Evolutionary conservation across 2,888 invertebrate genomes (phyloP).

Genomic region (Ectropis crepuscularia): DNA sequence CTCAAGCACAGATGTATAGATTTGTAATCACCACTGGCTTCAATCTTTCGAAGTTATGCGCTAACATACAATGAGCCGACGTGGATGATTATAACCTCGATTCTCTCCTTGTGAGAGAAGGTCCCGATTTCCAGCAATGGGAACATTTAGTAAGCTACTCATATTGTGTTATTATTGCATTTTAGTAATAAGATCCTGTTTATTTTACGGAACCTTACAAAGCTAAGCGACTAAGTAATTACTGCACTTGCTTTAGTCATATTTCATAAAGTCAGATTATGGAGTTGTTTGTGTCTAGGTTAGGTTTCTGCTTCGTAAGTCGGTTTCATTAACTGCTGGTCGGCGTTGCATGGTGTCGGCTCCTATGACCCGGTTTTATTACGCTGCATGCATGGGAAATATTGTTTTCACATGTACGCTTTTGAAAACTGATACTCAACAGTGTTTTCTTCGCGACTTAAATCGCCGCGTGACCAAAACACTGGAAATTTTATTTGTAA

Average conservation of each 20-base stretch:
- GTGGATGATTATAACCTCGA: no score
- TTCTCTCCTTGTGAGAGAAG: no score
- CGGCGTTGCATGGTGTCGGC: constrained; percentile 18
- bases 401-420: neutral
- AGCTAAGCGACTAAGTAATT: constrained; percentile 3
- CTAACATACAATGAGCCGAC: no score
- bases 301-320: constrained; percentile 25
- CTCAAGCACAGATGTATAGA: no score
- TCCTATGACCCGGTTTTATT: constrained; percentile 30
- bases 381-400: constrained; percentile 31
- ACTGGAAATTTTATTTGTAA: no score
- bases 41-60: no score
- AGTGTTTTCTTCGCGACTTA: neutral
- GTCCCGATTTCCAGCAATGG: no score
- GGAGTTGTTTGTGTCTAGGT: constrained; percentile 15
- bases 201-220: neutral
- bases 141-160: no score
- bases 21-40: no score
- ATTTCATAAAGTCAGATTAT: constrained; percentile 35
- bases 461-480: no score
- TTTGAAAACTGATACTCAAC: constrained; percentile 3
- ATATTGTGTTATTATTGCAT: no score
- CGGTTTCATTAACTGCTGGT: constrained; percentile 26
- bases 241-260: constrained; percentile 21
- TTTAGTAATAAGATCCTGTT: no score